A percentile compares a stretch with the other conserved stretches of the same genome.
Evolutionary conservation across 1,140 invertebrate species (phyloP).

Genomic region (Drosophila insularis): DNA sequence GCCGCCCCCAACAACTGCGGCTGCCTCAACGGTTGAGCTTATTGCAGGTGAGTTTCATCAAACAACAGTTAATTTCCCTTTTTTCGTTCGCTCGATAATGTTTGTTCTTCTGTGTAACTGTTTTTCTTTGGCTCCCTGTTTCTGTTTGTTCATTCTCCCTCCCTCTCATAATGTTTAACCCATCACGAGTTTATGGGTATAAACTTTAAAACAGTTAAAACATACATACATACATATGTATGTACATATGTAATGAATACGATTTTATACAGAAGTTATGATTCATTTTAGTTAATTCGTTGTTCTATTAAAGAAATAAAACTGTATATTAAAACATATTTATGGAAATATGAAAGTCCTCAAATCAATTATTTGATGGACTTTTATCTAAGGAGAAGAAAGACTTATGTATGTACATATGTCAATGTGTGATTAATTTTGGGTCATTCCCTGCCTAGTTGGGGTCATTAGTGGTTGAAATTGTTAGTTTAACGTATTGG

Average conservation of each 20-base stretch:
- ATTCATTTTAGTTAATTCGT: not conserved
- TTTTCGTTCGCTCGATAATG: not conserved
- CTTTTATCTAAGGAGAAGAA: too few relatives aligned
- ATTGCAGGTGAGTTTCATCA: constrained; percentile 58
- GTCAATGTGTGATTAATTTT: too few relatives aligned
- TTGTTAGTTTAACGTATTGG: not conserved
- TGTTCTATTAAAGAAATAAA: too few relatives aligned
- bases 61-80: constrained; percentile 11
- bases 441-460: too few relatives aligned
- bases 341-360: too few relatives aligned
- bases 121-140: not conserved
- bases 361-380: too few relatives aligned
- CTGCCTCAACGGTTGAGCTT: constrained; percentile 44
- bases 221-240: too few relatives aligned
- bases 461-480: not conserved
- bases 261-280: not conserved
- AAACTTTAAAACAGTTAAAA: not conserved
- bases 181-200: not conserved
- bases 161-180: not conserved
- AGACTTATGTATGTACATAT: too few relatives aligned
- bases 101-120: not conserved
- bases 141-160: not conserved
- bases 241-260: too few relatives aligned
- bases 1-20: constrained; percentile 46
- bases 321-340: too few relatives aligned